Evolutionary conservation across 2,888 invertebrate genomes (phyloP), one percentile per base, ranked within the genome.

Genomic region (Ochropleura plecta): DNA sequence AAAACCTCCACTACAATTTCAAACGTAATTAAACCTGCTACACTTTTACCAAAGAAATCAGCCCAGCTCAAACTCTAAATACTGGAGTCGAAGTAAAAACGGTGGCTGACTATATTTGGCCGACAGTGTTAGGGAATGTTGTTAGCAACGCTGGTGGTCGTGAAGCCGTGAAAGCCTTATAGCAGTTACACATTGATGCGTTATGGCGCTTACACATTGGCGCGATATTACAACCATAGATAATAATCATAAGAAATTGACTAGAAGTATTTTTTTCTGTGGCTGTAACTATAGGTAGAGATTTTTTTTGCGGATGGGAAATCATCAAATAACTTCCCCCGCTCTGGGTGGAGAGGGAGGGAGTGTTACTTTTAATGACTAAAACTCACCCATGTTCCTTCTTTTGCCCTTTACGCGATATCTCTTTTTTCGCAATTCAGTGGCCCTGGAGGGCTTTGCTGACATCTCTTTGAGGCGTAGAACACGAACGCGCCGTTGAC

Each of bases 41-140:
- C 62, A 76, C 59, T 81, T 76, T 62, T 72, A 62, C 44, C 60
- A 72, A 72, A 72, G 66, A 81, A 77, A 70, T 63, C 49, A 70
- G 53, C 53, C 20, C 71, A 76, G 42, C 53, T 62, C 40, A 12
- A 53, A 55, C 46, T 69, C 62, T 70, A 73, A 73, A 77, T 81
- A 82, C 79, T 75, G 79, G 71, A 48, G 53, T 63, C 40, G 5
- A 30, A 64, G 75, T 82, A 82, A 82, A 82, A 82, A 82, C 79
- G 53, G 42, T 72, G 62, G 69, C n/a, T 70, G 67, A 42, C 81
- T 81, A 78, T 81, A 82, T 78, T 82, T 79, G 79, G 82, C 57
- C 44, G 44, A 42, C 63, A 70, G 73, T 81, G 81, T 65, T 59
- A 62, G 76, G 72, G 83, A 82, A 83, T 82, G 82, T 55, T 76